These are phyloP conservation scores for Champsocephalus esox DNA, from an alignment of 2,797 vertebrate genomes.

Conservation along the genomic window DNA sequence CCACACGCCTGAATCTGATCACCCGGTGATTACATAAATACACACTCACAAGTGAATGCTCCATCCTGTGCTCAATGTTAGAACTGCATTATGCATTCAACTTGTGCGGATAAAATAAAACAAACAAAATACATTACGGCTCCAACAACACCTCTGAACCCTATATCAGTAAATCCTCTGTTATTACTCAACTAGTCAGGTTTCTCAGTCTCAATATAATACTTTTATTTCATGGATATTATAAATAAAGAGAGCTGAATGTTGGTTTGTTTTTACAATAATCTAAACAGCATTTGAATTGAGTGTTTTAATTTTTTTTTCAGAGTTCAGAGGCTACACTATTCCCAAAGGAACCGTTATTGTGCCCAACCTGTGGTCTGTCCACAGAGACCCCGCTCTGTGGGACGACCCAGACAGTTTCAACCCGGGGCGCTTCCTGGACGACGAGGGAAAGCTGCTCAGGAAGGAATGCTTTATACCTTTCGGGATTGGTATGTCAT, in stretches of 20 bases:
- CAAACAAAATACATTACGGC: too few species aligned
- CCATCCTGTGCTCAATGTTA: too few species aligned
- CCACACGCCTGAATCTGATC: too few species aligned
- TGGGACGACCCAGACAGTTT: constrained; percentile 94
- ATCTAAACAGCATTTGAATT: neutral
- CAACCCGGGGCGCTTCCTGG: constrained; percentile 91
- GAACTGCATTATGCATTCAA: too few species aligned
- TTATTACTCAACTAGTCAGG: neutral
- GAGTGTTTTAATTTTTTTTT: neutral
- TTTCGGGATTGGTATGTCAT: constrained; percentile 92
- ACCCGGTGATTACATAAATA: too few species aligned
- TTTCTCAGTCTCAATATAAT: neutral
- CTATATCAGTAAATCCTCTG: neutral
- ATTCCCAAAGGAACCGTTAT: constrained; percentile 94
- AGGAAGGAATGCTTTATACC: constrained; percentile 95
- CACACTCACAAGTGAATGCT: too few species aligned
- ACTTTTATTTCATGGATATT: neutral
- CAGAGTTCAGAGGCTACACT: constrained; percentile 92
- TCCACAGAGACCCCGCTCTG: constrained; percentile 92
- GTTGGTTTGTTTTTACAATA: neutral
- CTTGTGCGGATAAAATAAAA: too few species aligned
- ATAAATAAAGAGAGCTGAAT: neutral
- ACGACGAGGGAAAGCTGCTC: constrained; percentile 88
- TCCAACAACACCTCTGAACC: neutral
- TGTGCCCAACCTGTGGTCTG: constrained; percentile 93